Evolutionary conservation across 2,797 vertebrate species (phyloP).

Genomic region (Bradypodion ventrale): DNA sequence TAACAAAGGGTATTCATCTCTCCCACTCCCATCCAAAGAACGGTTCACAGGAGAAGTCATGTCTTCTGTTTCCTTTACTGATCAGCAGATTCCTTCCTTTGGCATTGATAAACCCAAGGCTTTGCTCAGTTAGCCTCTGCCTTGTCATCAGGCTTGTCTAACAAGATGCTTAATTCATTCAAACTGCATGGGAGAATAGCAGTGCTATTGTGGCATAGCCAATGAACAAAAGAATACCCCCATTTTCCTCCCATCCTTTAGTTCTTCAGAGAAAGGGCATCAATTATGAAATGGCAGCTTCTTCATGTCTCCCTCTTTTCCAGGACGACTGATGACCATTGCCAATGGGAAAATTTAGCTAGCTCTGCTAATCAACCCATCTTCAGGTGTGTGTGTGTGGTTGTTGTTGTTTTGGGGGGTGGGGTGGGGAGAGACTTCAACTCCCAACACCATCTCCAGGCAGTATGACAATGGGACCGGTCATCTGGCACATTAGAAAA

Average conservation of each 20-base stretch:
- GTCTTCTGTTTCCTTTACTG: slow-evolving; percentile 80
- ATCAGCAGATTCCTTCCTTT: slow-evolving; percentile 79
- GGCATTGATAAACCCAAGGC: slow-evolving; percentile 73
- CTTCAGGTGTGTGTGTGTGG: background rate
- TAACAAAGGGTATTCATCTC: slow-evolving; percentile 52
- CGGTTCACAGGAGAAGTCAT: slow-evolving; percentile 66
- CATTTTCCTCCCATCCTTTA: slow-evolving; percentile 53
- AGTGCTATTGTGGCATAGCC: slow-evolving; percentile 62
- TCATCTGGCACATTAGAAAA: background rate
- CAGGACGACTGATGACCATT: slow-evolving; percentile 76
- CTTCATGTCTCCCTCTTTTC: slow-evolving; percentile 87
- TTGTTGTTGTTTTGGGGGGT: too few species aligned
- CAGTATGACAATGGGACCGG: background rate
- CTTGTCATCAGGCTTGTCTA: slow-evolving; percentile 86
- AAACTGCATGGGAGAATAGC: slow-evolving; percentile 85
- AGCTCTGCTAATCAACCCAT: background rate
- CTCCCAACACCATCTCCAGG: background rate
- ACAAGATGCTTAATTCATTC: slow-evolving; percentile 82
- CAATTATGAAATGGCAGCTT: slow-evolving; percentile 79
- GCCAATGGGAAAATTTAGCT: slow-evolving; percentile 69
- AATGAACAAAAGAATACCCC: slow-evolving; percentile 60
- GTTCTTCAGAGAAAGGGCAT: slow-evolving; percentile 62
- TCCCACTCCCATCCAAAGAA: slow-evolving; percentile 34
- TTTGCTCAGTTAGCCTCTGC: slow-evolving; percentile 55
- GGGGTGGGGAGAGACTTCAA: too few species aligned